These are phyloP conservation scores for Antheraea yamamai DNA, from an alignment of 2,888 invertebrate genomes.

Conservation along the genomic window DNA sequence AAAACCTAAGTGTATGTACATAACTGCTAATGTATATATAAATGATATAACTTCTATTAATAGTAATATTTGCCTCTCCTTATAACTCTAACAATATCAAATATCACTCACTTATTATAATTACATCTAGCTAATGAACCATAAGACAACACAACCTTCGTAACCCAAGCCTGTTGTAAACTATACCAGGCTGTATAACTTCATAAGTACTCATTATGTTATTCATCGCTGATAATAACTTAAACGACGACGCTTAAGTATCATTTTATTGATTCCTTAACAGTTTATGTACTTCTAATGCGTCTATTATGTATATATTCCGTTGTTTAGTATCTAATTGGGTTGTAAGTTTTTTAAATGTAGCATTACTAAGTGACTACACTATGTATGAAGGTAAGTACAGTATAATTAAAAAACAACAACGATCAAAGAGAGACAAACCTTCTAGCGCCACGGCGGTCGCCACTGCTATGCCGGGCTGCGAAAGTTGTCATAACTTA, in stretches of 20 bases:
- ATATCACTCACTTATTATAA: constrained; percentile 2
- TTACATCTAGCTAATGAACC: constrained; percentile 13
- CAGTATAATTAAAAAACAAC: too few relatives aligned
- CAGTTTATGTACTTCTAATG: constrained; percentile 12
- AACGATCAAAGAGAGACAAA: too few relatives aligned
- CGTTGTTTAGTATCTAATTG: constrained; percentile 18
- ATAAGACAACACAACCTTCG: constrained; percentile 49
- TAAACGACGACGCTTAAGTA: constrained; percentile 17
- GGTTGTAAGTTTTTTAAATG: constrained; percentile 6
- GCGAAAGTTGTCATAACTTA: too few relatives aligned
- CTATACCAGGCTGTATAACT: constrained; percentile 26
- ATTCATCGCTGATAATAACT: constrained; percentile 22
- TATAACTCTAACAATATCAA: background rate
- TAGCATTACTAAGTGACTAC: background rate
- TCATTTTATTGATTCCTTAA: constrained; percentile 20
- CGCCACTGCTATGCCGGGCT: too few relatives aligned
- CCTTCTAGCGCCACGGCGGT: too few relatives aligned
- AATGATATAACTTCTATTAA: background rate
- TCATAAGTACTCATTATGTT: constrained; percentile 16
- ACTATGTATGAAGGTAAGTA: background rate
- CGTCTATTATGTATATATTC: constrained; percentile 15
- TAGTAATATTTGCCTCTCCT: background rate
- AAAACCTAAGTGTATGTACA: too few relatives aligned
- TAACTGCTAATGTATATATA: too few relatives aligned
- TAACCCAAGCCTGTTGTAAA: constrained; percentile 37